Evolutionary conservation across 1,140 invertebrate species (phyloP), one percentile per base, ranked within the genome.

Genomic region (Carcinoscorpius rotundicauda): DNA sequence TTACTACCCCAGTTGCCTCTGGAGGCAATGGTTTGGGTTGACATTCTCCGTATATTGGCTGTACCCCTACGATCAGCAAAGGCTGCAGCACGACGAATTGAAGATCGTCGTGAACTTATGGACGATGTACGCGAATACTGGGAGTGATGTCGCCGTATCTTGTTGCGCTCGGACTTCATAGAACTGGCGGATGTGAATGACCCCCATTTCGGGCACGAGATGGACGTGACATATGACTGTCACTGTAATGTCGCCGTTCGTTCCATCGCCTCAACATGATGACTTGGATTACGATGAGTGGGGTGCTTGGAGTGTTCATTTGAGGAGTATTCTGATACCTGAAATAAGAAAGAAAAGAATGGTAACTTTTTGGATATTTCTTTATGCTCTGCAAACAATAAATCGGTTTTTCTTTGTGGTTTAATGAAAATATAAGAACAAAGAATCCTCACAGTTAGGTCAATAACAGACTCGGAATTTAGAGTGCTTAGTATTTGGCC

Each of bases 1-100:
- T 73, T 71, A 58, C 70, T 72, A 3, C 74, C 75, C 78, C 78
- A 79, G 55, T 74, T 72, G 6, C 75, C 76, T 60, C 72, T 64
- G 5, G 68, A 64, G 50, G 61, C 63, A 8, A 69, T 66, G 49
- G 11, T 67, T n/a, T 63, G 59, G 11, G 63, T 66, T 49, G 66
- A 68, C 29, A 61, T 51, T 62, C 61, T 65, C 11, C 69, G 61
- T 49, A 68, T 68, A 10, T 60, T 61, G 1, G 66, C 66, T 49
- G 55, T 65, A 6, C 66, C 66, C n/a, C 61, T 68, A 0, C 66
- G 51, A n/a, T 60, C 65, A 5, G 11, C 53, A 3, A 65, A 52
- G 4, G 62, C 52, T 2, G 66, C 62, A 0, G 60, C 61, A 4
- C 66, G 52, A 4, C 66, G 10, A 5, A 68, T 48, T 49, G 66